Percentiles rank a stretch among this genome's conserved stretches.
Evolutionary conservation across 2,888 invertebrate genomes (phyloP).

Genomic region (Keiferia lycopersicella): DNA sequence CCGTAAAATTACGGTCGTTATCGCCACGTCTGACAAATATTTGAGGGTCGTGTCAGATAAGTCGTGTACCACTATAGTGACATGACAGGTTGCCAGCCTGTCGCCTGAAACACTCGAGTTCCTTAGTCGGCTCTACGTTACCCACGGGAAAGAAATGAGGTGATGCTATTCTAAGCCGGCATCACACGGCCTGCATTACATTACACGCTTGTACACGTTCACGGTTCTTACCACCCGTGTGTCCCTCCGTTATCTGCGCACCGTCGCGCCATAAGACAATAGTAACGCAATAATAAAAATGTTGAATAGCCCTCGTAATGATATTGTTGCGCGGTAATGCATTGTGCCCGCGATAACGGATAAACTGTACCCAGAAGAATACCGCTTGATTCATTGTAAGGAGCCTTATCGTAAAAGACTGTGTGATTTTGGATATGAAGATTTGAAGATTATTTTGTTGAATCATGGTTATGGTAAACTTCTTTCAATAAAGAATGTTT

Average conservation of each 20-base stretch:
- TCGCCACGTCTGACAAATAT: too few relatives aligned
- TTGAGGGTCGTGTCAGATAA: too few relatives aligned
- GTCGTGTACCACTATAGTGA: too few relatives aligned
- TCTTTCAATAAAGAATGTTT: too few relatives aligned
- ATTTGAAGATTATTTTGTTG: conserved; percentile 3
- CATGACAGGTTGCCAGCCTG: too few relatives aligned
- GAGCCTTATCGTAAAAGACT: conserved; percentile 21
- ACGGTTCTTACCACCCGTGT: conserved; percentile 39
- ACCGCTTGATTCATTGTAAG: conserved; percentile 38
- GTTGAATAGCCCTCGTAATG: conserved; percentile 80
- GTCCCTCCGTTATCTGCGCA: conserved; percentile 62
- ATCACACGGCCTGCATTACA: too few relatives aligned
- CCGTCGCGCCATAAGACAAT: conserved; percentile 80
- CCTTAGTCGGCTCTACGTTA: too few relatives aligned
- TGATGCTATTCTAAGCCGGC: too few relatives aligned
- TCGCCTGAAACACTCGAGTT: too few relatives aligned
- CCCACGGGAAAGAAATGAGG: too few relatives aligned
- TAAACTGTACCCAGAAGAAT: conserved; percentile 80
- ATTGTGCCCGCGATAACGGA: conserved; percentile 78
- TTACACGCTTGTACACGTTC: conserved; percentile 38
- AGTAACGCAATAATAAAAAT: conserved; percentile 82
- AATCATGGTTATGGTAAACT: background rate
- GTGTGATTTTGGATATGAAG: conserved; percentile 31
- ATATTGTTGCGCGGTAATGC: conserved; percentile 75
- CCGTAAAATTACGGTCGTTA: too few relatives aligned